Percentiles rank a stretch among this genome's conserved stretches.
Conservation (phyloP, 2,797 vertebrate genomes). For the Pipistrellus pipistrellus region DNA sequence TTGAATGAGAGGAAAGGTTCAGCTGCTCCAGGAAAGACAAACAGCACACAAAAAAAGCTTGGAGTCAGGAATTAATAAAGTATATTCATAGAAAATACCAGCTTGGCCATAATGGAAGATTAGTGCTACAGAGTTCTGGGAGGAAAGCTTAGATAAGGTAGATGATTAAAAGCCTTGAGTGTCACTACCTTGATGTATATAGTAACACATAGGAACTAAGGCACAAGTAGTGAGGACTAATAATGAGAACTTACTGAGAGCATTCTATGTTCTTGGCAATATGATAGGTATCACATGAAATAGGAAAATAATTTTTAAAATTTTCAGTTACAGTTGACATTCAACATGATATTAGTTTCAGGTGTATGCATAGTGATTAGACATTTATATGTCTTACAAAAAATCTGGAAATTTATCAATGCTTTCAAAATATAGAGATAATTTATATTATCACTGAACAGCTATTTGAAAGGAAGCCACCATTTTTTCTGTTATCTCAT, state of each 20-base stretch:
- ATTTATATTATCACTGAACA: not conserved
- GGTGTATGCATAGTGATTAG: not conserved
- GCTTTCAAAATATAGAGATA: constrained; percentile 39
- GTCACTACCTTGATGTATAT: not conserved
- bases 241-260: constrained; percentile 14
- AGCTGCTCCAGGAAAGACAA: constrained; percentile 18
- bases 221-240: not conserved
- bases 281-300: not conserved
- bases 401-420: not conserved
- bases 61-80: not conserved
- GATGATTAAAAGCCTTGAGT: not conserved
- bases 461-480: constrained; percentile 5
- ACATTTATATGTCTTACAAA: not conserved
- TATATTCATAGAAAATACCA: not conserved
- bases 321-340: not conserved
- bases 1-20: not conserved
- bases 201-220: not conserved
- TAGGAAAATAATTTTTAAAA: not conserved
- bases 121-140: not conserved
- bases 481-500: not conserved
- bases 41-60: not conserved
- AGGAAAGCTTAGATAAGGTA: not conserved
- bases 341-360: not conserved
- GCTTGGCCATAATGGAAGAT: not conserved
- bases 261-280: not conserved